Percentiles rank a stretch among this genome's conserved stretches.
Evolutionary conservation across 2,888 invertebrate species (phyloP).

Genomic region (Drosophila lacicola): DNA sequence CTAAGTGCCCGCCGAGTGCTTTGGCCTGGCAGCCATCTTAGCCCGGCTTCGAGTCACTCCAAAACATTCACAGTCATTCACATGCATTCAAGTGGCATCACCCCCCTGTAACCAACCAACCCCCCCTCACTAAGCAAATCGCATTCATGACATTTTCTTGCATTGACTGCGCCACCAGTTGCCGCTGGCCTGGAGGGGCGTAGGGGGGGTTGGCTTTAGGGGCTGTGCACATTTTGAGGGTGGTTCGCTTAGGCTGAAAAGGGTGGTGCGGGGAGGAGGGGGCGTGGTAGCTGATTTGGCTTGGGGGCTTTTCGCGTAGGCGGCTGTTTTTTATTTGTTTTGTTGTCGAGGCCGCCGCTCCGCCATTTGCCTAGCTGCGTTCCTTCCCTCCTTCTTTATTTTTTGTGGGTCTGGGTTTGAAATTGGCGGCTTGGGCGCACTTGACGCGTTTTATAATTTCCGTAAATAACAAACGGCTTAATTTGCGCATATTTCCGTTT

Average conservation of each 20-base stretch:
- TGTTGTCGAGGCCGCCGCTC: constrained; percentile 44
- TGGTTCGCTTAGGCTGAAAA: too few species aligned
- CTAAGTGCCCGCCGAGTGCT: constrained; percentile 66
- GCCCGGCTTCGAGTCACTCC: constrained; percentile 69
- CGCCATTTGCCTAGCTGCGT: constrained; percentile 41
- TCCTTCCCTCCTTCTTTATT: too few species aligned
- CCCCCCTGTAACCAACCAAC: too few species aligned
- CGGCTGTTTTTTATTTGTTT: constrained; percentile 47
- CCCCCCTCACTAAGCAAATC: constrained; percentile 54
- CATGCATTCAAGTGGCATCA: constrained; percentile 70
- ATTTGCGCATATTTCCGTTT: constrained; percentile 82
- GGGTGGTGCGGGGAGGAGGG: background rate
- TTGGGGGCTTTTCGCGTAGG: constrained; percentile 20
- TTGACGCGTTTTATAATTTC: constrained; percentile 83
- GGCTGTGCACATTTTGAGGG: too few species aligned
- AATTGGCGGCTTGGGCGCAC: constrained; percentile 70
- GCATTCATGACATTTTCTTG: constrained; percentile 79
- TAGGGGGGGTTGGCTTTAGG: too few species aligned
- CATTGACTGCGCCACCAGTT: constrained; percentile 70
- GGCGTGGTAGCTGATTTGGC: constrained; percentile 4
- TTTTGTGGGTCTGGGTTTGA: constrained; percentile 40
- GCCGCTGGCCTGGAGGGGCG: constrained; percentile 1
- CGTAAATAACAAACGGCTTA: constrained; percentile 83
- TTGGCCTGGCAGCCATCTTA: constrained; percentile 69
- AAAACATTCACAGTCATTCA: constrained; percentile 70